Evolutionary conservation across 2,888 invertebrate species (phyloP).

Genomic region (Drosophila lacicola): DNA sequence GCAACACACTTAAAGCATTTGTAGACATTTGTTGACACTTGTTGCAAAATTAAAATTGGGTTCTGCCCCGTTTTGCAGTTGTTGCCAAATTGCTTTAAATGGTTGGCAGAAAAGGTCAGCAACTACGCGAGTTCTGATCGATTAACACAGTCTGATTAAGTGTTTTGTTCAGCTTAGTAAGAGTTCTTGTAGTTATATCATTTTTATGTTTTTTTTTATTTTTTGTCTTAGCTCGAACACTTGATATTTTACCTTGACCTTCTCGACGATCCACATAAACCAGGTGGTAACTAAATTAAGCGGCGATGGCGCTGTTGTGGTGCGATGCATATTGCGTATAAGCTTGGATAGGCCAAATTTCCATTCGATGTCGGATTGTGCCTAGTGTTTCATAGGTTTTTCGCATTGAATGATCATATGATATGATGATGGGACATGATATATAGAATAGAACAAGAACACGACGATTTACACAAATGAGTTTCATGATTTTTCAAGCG

Average conservation of each 20-base stretch:
- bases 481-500: constrained; percentile 57
- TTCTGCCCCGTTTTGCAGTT: constrained; percentile 51
- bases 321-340: constrained; percentile 99
- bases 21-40: constrained; percentile 17
- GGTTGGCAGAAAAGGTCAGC: constrained; percentile 84
- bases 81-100: constrained; percentile 84
- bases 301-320: constrained; percentile 98
- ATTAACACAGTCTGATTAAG: constrained; percentile 30
- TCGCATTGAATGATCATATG: constrained; percentile 34
- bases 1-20: constrained; percentile 79
- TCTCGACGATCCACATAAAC: constrained; percentile 93
- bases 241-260: constrained; percentile 89
- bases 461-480: constrained; percentile 62
- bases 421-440: constrained; percentile 45
- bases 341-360: constrained; percentile 99
- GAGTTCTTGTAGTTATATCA: constrained; percentile 2
- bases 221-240: constrained; percentile 52
- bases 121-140: constrained; percentile 64
- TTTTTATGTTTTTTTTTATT: constrained; percentile 6
- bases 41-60: constrained; percentile 36
- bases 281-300: constrained; percentile 98
- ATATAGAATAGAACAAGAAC: constrained; percentile 59
- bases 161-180: constrained; percentile 23
- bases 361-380: constrained; percentile 99
- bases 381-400: constrained; percentile 87